Conservation (phyloP, 1,140 invertebrate species). For the Platorchestia sp. region DNA sequence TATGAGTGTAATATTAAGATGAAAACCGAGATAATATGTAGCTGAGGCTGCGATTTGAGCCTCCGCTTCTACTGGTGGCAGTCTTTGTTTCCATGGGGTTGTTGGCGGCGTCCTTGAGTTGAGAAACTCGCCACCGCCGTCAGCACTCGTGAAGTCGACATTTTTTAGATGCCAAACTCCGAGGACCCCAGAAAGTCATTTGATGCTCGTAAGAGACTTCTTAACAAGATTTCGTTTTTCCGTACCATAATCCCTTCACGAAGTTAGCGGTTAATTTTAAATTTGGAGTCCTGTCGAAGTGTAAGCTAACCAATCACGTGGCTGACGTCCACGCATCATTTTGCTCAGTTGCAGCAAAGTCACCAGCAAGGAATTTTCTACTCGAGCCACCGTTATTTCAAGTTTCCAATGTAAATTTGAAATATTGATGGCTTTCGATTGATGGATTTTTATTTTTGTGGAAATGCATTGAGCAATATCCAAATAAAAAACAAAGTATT, state of each 20-base stretch:
- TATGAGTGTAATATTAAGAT: not conserved
- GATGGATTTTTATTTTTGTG: too few relatives aligned
- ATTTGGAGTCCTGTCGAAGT: not conserved
- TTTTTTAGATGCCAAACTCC: not conserved
- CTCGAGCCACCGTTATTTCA: not conserved
- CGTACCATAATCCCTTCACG: not conserved
- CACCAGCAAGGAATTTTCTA: not conserved
- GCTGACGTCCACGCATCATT: not conserved
- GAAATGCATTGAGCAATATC: too few relatives aligned
- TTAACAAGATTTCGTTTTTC: not conserved
- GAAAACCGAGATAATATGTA: not conserved
- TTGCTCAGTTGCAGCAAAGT: not conserved
- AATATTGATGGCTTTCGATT: too few relatives aligned
- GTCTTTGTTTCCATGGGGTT: not conserved
- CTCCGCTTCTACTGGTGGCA: not conserved
- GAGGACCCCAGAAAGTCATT: not conserved
- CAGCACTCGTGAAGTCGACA: not conserved
- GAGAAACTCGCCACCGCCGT: not conserved
- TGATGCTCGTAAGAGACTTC: conserved; percentile 6
- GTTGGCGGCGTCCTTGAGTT: not conserved
- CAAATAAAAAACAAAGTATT: too few relatives aligned
- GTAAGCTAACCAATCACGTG: not conserved
- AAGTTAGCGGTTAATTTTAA: not conserved
- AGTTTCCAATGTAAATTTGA: too few relatives aligned
- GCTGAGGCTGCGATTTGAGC: not conserved